Evolutionary conservation across 2,797 vertebrate species (phyloP), one percentile per base, ranked within the genome.

Genomic region (Coregonus sp.): DNA sequence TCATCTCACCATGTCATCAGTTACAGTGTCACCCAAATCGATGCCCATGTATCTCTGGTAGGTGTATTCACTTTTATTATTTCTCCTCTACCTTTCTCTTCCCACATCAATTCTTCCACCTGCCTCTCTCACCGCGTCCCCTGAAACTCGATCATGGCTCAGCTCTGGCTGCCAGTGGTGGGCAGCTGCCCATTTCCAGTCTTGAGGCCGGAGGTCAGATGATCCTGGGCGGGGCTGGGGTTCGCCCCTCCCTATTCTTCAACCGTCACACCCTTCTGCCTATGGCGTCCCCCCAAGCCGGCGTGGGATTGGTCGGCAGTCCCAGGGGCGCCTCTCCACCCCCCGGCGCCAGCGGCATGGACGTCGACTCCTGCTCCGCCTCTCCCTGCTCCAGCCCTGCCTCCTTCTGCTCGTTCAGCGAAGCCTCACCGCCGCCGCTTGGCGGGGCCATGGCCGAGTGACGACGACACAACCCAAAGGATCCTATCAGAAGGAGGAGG

Each of bases 141-240:
- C 81, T 40, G 16, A 15, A 31, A 37, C 56, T 70, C 54, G 14
- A 7, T 29, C 25, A 20, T 14, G 20, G 9, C 3, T 67, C 92
- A 97, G 96, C 95, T 51, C 91, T 97, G 91, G 96, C 95, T 85
- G 96, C 95, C 90, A 95, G 93, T 91, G 89, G 95, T 84, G 95
- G 95, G 76, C 95, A 95, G 86, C 93, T 97, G 86, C 84, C 95
- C 72, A 90, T 97, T 91, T 95, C 95, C 91, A 87, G 94, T 90
- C 96, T 96, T 78, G 96, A 97, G 37, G 90, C 89, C 70, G 93
- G 93, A 18, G 92, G 94, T 79, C 95, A 95, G 90, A 91, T 97
- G 92, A 91, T 97, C 74, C 92, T 96, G 83, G 92, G 94, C 14
- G 91, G 91, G 51, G 91, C 92, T 0, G 92, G 88, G 4, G 84